A percentile compares a stretch with the other conserved stretches of the same genome.
Conservation (phyloP, 2,797 vertebrate species). For the Scarus forsteni region DNA sequence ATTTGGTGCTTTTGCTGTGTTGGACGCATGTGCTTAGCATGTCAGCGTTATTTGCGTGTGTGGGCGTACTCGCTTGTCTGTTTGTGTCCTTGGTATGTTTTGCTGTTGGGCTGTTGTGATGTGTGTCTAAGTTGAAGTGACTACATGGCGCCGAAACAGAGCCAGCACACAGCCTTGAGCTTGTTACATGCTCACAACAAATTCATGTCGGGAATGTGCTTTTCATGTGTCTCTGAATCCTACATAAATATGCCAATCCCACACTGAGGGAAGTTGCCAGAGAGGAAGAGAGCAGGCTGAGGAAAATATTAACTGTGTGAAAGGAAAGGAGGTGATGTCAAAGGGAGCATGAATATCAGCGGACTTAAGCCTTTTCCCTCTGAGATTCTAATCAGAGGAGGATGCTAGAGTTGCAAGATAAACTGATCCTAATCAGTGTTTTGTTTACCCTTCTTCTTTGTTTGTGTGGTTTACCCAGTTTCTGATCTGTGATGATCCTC, state of each 20-base stretch:
- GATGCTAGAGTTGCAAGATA: constrained; percentile 18
- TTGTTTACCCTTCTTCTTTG: constrained; percentile 49
- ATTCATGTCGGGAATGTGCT: constrained; percentile 53
- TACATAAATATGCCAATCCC: constrained; percentile 49
- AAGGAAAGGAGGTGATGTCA: constrained; percentile 30
- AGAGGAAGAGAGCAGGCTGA: background rate
- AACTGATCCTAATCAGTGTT: constrained; percentile 55
- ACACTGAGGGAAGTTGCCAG: constrained; percentile 27
- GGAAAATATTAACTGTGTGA: constrained; percentile 40
- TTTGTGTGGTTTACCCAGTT: constrained; percentile 43
- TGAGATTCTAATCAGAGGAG: constrained; percentile 38
- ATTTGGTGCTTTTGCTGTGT: constrained; percentile 1
- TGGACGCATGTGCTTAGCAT: constrained; percentile 5
- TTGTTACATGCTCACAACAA: constrained; percentile 60
- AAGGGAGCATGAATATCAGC: constrained; percentile 7
- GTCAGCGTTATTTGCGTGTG: background rate
- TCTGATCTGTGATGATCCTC: constrained; percentile 49
- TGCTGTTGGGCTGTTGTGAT: constrained; percentile 2
- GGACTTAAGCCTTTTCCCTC: constrained; percentile 19
- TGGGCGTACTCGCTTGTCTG: background rate
- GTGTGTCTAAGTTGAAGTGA: constrained; percentile 37
- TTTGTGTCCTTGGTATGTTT: constrained; percentile 9
- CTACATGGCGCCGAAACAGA: constrained; percentile 29
- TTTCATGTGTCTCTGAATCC: constrained; percentile 51
- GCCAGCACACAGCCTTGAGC: constrained; percentile 54